Percentiles rank a stretch among this genome's conserved stretches.
phyloP scores from a whole-genome alignment of 2,113 vertebrate species.

The Mobula hypostoma region DNA sequence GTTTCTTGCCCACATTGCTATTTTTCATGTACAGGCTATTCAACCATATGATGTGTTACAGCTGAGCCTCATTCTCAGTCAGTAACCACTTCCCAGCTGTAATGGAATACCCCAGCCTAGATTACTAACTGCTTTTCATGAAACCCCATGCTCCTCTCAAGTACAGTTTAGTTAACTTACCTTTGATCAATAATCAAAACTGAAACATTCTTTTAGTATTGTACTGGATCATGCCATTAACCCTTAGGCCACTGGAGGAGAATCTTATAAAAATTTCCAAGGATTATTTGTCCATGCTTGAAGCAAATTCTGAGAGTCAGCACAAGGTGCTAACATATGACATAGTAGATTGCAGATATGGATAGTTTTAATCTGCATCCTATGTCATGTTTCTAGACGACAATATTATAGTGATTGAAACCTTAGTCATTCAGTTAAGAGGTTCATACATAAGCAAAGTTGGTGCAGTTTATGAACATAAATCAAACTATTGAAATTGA shows the following conservation, averaged over 20 bases:
- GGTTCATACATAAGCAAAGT: background rate
- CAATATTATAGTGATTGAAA: constrained; percentile 19
- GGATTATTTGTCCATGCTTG: background rate
- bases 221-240: background rate
- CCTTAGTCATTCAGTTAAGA: background rate
- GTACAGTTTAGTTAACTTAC: background rate
- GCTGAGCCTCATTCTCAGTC: background rate
- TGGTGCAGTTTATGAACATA: background rate
- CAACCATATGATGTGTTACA: background rate
- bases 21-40: background rate
- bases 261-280: background rate
- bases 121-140: background rate
- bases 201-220: constrained; percentile 1
- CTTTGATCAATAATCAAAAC: background rate
- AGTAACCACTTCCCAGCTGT: background rate
- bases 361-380: background rate
- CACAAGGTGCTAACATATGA: background rate
- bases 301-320: background rate
- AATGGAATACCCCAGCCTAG: background rate
- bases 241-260: background rate
- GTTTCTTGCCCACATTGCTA: background rate
- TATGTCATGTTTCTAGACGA: background rate
- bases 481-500: constrained; percentile 17
- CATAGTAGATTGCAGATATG: background rate
- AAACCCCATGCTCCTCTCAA: background rate